phyloP scores from a whole-genome alignment of 2,797 vertebrate genomes.

The Pristis pectinata region DNA sequence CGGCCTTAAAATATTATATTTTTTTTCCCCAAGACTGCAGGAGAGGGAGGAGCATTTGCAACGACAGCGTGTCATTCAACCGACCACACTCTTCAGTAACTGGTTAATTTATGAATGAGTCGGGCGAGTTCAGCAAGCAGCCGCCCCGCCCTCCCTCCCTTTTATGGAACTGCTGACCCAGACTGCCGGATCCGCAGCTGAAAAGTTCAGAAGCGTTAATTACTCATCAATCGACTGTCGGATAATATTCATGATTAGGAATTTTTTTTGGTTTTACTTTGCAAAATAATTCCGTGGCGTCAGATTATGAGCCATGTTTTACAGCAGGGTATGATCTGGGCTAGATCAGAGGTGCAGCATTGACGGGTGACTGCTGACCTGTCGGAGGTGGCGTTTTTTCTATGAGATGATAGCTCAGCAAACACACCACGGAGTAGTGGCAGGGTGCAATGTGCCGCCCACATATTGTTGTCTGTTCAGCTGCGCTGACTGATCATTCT shows the following conservation, averaged over 20 bases:
- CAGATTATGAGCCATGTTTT: background rate
- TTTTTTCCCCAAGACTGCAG: background rate
- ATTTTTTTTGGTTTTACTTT: background rate
- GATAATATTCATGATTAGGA: too few species aligned
- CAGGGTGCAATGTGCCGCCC: too few species aligned
- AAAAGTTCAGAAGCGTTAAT: conserved; percentile 3
- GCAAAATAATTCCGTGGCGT: background rate
- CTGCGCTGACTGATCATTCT: too few species aligned
- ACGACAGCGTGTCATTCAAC: background rate
- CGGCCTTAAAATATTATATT: background rate
- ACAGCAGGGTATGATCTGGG: background rate
- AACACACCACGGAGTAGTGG: too few species aligned
- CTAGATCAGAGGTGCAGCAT: background rate
- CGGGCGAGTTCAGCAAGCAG: background rate
- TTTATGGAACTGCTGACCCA: background rate
- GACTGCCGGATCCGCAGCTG: background rate
- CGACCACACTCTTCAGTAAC: background rate
- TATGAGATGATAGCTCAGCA: background rate
- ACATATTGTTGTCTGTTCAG: too few species aligned
- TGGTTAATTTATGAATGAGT: conserved; percentile 28
- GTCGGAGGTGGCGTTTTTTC: too few species aligned
- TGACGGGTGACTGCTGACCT: background rate
- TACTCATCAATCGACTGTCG: background rate
- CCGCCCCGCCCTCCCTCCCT: background rate
- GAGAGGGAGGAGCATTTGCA: background rate